phyloP scores from a whole-genome alignment of 1,140 invertebrate genomes.

The Drosophila kepulauana region DNA sequence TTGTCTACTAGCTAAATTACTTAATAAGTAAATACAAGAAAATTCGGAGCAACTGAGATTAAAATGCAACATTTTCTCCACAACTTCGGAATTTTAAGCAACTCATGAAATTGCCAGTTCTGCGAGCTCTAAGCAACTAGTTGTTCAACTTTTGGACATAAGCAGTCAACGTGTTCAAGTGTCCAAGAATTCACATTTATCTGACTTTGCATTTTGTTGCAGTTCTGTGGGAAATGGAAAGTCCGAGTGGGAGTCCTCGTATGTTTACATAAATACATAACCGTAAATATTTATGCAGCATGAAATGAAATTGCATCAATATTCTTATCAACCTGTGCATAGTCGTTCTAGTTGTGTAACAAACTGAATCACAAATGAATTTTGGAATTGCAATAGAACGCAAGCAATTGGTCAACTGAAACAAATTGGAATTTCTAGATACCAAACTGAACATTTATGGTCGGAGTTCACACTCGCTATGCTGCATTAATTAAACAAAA shows the following conservation, averaged over 20 bases:
- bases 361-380: slow-evolving; percentile 24
- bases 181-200: slow-evolving; percentile 20
- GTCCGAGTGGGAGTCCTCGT: slow-evolving; percentile 13
- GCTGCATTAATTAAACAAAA: no score
- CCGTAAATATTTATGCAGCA: slow-evolving; percentile 71
- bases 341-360: not conserved
- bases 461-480: not conserved
- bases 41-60: slow-evolving; percentile 22
- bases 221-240: slow-evolving; percentile 37
- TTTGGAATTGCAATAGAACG: slow-evolving; percentile 20
- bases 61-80: slow-evolving; percentile 11
- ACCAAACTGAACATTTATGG: not conserved
- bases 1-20: slow-evolving; percentile 67
- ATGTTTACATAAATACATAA: slow-evolving; percentile 73
- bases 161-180: slow-evolving; percentile 20
- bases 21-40: slow-evolving; percentile 30
- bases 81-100: slow-evolving; percentile 4
- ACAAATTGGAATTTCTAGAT: slow-evolving; percentile 13
- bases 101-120: slow-evolving; percentile 61
- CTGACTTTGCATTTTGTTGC: slow-evolving; percentile 22
- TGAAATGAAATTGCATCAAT: slow-evolving; percentile 67
- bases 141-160: slow-evolving; percentile 47
- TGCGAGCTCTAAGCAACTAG: slow-evolving; percentile 73
- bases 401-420: slow-evolving; percentile 17
- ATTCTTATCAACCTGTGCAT: slow-evolving; percentile 36